phyloP scores from a whole-genome alignment of 2,888 invertebrate genomes.

The Xanthia togata region DNA sequence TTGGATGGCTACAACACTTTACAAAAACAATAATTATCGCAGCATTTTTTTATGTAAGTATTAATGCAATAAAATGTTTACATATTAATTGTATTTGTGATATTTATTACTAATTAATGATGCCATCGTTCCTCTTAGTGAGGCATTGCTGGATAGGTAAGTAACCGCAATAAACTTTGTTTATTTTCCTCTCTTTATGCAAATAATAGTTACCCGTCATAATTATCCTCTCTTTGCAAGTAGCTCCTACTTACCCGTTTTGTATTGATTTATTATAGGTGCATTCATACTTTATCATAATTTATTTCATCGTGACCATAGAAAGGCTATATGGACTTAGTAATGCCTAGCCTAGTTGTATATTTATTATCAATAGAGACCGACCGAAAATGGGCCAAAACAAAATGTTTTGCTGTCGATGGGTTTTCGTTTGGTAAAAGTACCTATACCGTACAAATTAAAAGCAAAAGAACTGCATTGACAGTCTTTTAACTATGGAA shows the following conservation, averaged over 20 bases:
- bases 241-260: background rate
- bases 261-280: background rate
- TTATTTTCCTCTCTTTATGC: slow-evolving; percentile 53
- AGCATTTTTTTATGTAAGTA: background rate
- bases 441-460: background rate
- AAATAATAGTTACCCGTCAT: background rate
- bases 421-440: background rate
- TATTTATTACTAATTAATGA: slow-evolving; percentile 40
- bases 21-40: background rate
- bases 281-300: background rate
- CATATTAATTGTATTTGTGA: slow-evolving; percentile 8
- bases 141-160: slow-evolving; percentile 19
- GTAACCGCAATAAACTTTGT: slow-evolving; percentile 28
- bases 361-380: background rate
- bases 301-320: background rate
- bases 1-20: background rate
- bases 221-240: slow-evolving; percentile 2
- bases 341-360: too few species aligned
- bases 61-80: slow-evolving; percentile 18
- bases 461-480: background rate
- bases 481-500: background rate
- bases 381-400: background rate
- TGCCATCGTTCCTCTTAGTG: slow-evolving; percentile 51
- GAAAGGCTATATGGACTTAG: background rate
- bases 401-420: background rate